Conservation (phyloP, 1,140 invertebrate species). For the Bombus ignitus region DNA sequence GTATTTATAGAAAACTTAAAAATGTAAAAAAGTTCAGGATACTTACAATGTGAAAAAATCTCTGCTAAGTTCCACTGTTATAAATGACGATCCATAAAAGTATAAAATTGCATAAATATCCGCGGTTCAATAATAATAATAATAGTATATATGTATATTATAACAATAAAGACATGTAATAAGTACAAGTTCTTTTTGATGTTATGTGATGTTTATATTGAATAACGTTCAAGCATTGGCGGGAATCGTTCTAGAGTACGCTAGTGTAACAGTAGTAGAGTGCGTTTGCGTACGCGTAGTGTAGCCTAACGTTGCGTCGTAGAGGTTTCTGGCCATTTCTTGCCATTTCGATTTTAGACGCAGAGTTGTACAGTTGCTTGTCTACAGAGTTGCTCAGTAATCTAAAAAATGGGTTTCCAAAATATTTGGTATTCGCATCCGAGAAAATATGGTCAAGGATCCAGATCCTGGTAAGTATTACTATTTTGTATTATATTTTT, state of each 20-base stretch:
- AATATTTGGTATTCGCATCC: conserved; percentile 99
- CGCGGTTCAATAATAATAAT: no score
- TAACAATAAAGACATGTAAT: background rate
- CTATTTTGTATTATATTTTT: background rate
- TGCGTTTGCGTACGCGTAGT: background rate
- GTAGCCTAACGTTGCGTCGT: no score
- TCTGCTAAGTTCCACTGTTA: no score
- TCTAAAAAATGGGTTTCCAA: conserved; percentile 94
- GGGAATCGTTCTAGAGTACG: background rate
- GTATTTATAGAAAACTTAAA: no score
- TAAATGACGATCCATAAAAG: no score
- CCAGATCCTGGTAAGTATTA: conserved; percentile 93
- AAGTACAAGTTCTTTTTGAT: background rate
- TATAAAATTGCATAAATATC: no score
- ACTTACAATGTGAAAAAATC: no score
- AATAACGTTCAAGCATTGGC: background rate
- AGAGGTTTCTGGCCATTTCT: background rate
- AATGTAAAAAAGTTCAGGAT: no score
- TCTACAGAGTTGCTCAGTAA: background rate
- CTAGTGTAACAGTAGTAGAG: background rate
- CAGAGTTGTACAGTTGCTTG: no score
- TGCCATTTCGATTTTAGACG: conserved; percentile 46
- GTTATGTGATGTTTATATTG: background rate
- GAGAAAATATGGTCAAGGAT: conserved; percentile 96
- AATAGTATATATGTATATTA: background rate